Percentiles rank a stretch among this genome's conserved stretches.
Evolutionary conservation across 2,113 vertebrate species (phyloP).

Genomic region (Corythaixoides concolor): DNA sequence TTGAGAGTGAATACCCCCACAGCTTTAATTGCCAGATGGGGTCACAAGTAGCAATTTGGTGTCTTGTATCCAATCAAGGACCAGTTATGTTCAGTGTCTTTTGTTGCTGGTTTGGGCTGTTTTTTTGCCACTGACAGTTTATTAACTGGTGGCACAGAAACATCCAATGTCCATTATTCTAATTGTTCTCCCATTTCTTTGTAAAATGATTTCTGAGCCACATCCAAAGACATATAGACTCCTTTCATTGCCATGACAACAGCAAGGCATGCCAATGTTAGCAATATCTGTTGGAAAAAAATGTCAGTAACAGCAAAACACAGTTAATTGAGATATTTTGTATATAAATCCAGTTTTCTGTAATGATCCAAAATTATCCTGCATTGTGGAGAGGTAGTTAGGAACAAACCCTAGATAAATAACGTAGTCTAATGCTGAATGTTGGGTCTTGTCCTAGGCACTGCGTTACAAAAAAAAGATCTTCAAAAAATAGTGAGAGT

Average conservation of each 20-base stretch:
- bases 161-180: background rate
- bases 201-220: constrained; percentile 6
- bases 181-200: background rate
- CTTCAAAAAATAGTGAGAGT: background rate
- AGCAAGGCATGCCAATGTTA: constrained; percentile 3
- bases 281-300: background rate
- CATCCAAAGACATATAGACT: constrained; percentile 20
- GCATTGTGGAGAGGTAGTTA: background rate
- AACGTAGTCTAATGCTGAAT: background rate
- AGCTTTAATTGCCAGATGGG: background rate
- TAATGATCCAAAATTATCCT: background rate
- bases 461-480: background rate
- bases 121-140: background rate
- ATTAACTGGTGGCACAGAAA: background rate
- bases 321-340: background rate
- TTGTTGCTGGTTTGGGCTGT: background rate
- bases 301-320: constrained; percentile 1
- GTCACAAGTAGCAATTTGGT: background rate
- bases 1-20: background rate
- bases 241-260: constrained; percentile 55
- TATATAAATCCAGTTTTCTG: background rate
- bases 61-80: background rate
- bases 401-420: background rate
- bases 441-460: background rate
- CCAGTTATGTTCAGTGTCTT: background rate